Evolutionary conservation across 1,140 invertebrate species (phyloP).

Genomic region (Maconellicoccus hirsutus): DNA sequence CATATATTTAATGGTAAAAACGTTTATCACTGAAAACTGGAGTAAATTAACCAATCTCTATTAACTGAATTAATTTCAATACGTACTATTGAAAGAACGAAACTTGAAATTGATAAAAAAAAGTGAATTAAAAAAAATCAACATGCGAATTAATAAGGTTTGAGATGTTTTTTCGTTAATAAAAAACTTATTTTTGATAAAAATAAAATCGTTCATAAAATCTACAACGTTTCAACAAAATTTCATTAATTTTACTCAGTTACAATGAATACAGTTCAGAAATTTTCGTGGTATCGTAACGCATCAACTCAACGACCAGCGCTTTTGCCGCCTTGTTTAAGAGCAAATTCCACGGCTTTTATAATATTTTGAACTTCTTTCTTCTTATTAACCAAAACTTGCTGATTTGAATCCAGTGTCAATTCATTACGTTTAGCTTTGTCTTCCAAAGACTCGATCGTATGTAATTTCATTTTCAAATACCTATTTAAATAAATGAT

Average conservation of each 20-base stretch:
- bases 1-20: neutral
- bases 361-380: neutral
- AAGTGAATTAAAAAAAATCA: neutral
- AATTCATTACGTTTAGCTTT: neutral
- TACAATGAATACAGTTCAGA: neutral
- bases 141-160: neutral
- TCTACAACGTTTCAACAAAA: neutral
- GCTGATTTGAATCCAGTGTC: neutral
- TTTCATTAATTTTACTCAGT: neutral
- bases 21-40: neutral
- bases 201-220: neutral
- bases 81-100: neutral
- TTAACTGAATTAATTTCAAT: neutral
- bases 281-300: neutral
- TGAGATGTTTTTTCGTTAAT: neutral
- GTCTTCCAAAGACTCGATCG: neutral
- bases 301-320: neutral
- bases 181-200: neutral
- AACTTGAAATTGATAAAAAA: neutral
- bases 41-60: neutral
- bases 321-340: neutral
- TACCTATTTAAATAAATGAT: neutral
- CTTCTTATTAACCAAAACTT: neutral
- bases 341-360: neutral
- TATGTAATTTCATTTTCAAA: conserved; percentile 13